phyloP scores from a whole-genome alignment of 2,113 vertebrate species.

The Maccullochella peelii region DNA sequence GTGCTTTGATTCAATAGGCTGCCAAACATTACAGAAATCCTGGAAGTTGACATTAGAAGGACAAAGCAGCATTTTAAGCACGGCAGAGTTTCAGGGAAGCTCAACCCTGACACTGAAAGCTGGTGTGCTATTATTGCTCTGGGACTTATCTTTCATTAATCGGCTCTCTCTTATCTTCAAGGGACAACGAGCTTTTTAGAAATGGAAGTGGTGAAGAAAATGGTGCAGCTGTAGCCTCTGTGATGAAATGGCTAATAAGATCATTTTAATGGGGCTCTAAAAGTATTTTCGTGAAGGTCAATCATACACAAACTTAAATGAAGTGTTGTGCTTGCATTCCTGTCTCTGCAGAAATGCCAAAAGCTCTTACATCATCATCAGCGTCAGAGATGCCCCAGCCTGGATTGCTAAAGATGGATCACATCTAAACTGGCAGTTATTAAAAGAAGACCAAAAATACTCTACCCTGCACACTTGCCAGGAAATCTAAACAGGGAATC shows the following conservation, averaged over 20 bases:
- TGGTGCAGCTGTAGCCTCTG: conserved; percentile 2
- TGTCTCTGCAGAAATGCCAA: conserved; percentile 18
- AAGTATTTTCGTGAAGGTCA: not conserved
- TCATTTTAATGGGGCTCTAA: not conserved
- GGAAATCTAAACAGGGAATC: conserved; percentile 43
- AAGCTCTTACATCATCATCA: conserved; percentile 61
- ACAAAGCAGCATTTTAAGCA: conserved; percentile 37
- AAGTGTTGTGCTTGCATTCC: conserved; percentile 25
- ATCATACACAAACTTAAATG: not conserved
- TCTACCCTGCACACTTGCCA: conserved; percentile 26
- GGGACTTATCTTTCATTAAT: conserved; percentile 65
- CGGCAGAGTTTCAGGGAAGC: not conserved
- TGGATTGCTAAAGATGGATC: conserved; percentile 60
- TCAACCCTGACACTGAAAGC: conserved; percentile 25
- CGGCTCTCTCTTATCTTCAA: conserved; percentile 59
- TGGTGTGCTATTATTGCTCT: conserved; percentile 45
- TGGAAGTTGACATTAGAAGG: conserved; percentile 36
- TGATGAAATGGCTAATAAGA: not conserved
- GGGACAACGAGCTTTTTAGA: conserved; percentile 35
- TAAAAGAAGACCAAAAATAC: conserved; percentile 66
- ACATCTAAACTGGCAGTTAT: conserved; percentile 65
- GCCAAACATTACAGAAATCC: conserved; percentile 32
- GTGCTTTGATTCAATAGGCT: conserved; percentile 12
- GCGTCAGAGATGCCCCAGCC: conserved; percentile 65
- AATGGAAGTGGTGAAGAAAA: conserved; percentile 25